A percentile compares a stretch with the other conserved stretches of the same genome.
phyloP scores from a whole-genome alignment of 2,113 vertebrate species.

The Centrocercus urophasianus region DNA sequence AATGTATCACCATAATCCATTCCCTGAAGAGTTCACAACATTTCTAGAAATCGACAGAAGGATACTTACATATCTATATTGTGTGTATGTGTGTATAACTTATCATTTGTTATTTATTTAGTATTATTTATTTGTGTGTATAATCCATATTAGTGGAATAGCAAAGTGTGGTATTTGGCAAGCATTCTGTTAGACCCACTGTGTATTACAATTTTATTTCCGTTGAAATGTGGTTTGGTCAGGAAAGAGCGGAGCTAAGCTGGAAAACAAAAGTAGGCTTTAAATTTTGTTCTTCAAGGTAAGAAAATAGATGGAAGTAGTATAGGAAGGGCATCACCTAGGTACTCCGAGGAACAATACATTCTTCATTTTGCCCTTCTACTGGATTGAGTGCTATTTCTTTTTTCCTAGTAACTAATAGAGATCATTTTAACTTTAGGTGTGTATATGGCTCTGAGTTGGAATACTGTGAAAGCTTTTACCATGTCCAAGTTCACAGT shows the following conservation, averaged over 20 bases:
- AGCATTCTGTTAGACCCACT: background rate
- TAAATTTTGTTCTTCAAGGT: background rate
- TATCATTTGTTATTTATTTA: background rate
- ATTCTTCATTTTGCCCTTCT: background rate
- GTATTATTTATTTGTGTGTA: background rate
- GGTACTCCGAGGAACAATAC: background rate
- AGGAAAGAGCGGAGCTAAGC: background rate
- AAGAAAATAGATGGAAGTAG: background rate
- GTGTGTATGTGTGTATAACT: background rate
- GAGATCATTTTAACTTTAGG: background rate
- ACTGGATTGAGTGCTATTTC: background rate
- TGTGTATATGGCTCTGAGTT: background rate
- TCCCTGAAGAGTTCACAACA: background rate
- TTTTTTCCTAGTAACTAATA: background rate
- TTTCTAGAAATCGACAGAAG: background rate
- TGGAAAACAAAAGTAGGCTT: background rate
- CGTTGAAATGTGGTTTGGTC: background rate
- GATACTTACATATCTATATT: background rate
- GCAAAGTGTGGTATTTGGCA: background rate
- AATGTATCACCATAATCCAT: background rate
- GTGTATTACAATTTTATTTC: background rate
- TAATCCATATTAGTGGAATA: background rate
- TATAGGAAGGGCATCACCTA: background rate
- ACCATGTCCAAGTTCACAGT: rapidly evolving
- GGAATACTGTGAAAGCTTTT: background rate